Conservation (phyloP, 2,113 vertebrate species). For the Dasyurus viverrinus region DNA sequence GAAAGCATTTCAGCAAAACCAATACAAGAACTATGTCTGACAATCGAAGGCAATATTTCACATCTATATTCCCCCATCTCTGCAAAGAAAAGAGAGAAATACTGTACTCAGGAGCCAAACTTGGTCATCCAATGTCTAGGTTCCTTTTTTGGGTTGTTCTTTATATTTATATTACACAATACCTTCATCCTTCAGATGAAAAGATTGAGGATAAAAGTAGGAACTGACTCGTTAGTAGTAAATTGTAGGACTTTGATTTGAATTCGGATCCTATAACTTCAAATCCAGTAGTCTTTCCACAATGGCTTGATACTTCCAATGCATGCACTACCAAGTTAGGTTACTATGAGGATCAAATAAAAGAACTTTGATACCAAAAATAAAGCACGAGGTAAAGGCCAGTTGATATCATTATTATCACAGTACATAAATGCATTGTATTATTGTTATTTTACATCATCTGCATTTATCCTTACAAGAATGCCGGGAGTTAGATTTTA, state of each 20-base stretch:
- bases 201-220: neutral
- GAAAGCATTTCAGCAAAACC: neutral
- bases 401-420: neutral
- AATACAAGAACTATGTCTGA: neutral
- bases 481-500: neutral
- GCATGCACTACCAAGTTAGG: neutral
- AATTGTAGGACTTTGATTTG: neutral
- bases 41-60: neutral
- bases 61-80: neutral
- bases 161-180: neutral
- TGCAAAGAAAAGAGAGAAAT: neutral
- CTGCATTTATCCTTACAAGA: neutral
- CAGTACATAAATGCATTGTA: neutral
- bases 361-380: neutral
- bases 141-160: neutral
- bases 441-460: neutral
- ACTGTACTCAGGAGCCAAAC: neutral
- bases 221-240: neutral
- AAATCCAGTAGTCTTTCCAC: neutral
- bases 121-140: neutral
- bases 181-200: neutral
- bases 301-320: neutral
- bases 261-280: neutral
- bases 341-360: neutral
- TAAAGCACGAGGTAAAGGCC: neutral